These are phyloP conservation scores for Achlya flavicornis DNA, from an alignment of 2,888 invertebrate species.

Conservation along the genomic window DNA sequence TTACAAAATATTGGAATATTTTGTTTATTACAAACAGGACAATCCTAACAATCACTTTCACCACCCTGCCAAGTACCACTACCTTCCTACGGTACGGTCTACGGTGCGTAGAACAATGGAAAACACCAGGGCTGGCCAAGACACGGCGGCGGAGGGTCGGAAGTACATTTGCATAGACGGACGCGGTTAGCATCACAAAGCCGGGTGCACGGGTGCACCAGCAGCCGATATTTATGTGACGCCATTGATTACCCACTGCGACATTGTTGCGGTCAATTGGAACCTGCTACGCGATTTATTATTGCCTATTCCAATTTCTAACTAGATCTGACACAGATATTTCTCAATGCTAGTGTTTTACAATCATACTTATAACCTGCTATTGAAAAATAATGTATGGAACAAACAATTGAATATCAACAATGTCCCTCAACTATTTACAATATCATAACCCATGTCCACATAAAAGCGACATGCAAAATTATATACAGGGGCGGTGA, in stretches of 20 bases:
- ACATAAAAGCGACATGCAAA: conserved; percentile 68
- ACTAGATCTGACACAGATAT: not conserved
- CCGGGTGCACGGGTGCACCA: conserved; percentile 36
- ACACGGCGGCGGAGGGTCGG: conserved; percentile 47
- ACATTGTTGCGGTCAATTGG: conserved; percentile 34
- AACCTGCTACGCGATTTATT: conserved; percentile 21
- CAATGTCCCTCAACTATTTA: conserved; percentile 11
- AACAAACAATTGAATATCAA: conserved; percentile 3
- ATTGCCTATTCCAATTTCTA: not conserved
- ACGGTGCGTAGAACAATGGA: conserved; percentile 13
- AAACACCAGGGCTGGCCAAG: conserved; percentile 45
- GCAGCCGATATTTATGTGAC: conserved; percentile 64
- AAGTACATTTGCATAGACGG: conserved; percentile 66
- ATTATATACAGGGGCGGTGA: conserved; percentile 70
- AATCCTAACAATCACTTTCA: conserved; percentile 1
- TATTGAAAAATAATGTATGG: not conserved
- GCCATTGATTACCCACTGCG: conserved; percentile 51
- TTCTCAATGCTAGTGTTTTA: too few species aligned
- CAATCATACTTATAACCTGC: too few species aligned
- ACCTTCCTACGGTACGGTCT: not conserved
- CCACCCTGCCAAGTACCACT: not conserved
- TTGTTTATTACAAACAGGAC: not conserved
- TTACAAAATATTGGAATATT: not conserved
- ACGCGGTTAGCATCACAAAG: conserved; percentile 69
- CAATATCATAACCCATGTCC: conserved; percentile 56